Evolutionary conservation across 2,113 vertebrate genomes (phyloP).

Genomic region (Engystomops pustulosus): DNA sequence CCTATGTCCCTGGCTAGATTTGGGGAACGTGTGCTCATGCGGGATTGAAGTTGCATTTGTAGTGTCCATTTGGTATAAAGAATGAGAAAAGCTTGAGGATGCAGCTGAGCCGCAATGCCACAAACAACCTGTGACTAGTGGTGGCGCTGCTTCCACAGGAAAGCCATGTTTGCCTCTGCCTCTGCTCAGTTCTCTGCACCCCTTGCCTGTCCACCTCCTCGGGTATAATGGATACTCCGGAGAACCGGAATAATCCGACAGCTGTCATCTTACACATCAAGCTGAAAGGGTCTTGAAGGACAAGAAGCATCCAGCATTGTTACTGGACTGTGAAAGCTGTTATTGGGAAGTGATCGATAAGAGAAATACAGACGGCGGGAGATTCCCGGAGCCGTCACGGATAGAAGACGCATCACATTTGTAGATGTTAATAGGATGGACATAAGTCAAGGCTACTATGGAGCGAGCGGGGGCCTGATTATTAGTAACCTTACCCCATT

Average conservation of each 20-base stretch:
- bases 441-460: too few species aligned
- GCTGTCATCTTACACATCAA: not conserved
- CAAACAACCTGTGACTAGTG: too few species aligned
- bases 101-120: too few species aligned
- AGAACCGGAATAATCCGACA: not conserved
- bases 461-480: too few species aligned
- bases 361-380: not conserved
- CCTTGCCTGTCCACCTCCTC: not conserved
- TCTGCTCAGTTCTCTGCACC: not conserved
- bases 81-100: too few species aligned
- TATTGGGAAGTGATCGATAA: not conserved
- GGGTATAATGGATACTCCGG: not conserved
- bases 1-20: too few species aligned
- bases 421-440: too few species aligned
- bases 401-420: not conserved
- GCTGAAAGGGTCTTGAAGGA: constrained; percentile 5
- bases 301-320: not conserved
- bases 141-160: too few species aligned
- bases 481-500: not conserved
- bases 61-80: too few species aligned
- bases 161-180: not conserved
- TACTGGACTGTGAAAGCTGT: not conserved
- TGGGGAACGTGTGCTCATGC: too few species aligned
- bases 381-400: not conserved
- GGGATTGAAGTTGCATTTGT: too few species aligned